Evolutionary conservation across 2,888 invertebrate species (phyloP).

Genomic region (Boloria selene): DNA sequence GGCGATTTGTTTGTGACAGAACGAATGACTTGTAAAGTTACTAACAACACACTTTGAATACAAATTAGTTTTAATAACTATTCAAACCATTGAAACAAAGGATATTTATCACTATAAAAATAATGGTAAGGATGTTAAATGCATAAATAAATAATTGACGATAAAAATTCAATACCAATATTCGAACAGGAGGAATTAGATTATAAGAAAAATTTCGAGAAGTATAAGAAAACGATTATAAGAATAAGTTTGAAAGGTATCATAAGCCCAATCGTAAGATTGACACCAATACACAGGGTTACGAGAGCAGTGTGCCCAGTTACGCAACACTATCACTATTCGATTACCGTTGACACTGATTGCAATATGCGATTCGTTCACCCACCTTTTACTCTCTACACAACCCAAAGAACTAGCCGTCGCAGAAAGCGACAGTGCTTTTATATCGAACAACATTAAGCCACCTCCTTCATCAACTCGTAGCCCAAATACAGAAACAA

Average conservation of each 20-base stretch:
- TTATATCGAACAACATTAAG: conserved; percentile 73
- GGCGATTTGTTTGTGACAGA: conserved; percentile 48
- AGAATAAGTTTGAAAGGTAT: too few relatives aligned
- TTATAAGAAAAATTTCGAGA: conserved; percentile 12
- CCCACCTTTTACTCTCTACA: conserved; percentile 78
- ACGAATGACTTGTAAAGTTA: conserved; percentile 51
- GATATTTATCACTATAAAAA: neutral
- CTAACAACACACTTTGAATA: conserved; percentile 57
- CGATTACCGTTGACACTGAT: conserved; percentile 50
- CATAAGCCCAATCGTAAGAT: conserved; percentile 30
- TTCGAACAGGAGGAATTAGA: neutral
- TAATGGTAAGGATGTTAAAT: neutral
- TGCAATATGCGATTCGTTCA: conserved; percentile 57
- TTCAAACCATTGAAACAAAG: conserved; percentile 13
- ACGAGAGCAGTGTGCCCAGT: conserved; percentile 42
- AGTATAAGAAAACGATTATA: too few relatives aligned
- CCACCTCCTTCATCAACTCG: conserved; percentile 69
- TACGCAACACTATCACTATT: conserved; percentile 54
- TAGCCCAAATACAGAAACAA: conserved; percentile 52
- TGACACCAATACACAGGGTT: conserved; percentile 42
- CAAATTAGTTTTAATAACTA: conserved; percentile 38
- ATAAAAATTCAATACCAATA: neutral
- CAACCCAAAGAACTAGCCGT: conserved; percentile 72
- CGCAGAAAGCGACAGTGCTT: conserved; percentile 75
- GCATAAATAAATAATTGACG: neutral